phyloP scores from a whole-genome alignment of 2,113 vertebrate species.

The Apaloderma vittatum region DNA sequence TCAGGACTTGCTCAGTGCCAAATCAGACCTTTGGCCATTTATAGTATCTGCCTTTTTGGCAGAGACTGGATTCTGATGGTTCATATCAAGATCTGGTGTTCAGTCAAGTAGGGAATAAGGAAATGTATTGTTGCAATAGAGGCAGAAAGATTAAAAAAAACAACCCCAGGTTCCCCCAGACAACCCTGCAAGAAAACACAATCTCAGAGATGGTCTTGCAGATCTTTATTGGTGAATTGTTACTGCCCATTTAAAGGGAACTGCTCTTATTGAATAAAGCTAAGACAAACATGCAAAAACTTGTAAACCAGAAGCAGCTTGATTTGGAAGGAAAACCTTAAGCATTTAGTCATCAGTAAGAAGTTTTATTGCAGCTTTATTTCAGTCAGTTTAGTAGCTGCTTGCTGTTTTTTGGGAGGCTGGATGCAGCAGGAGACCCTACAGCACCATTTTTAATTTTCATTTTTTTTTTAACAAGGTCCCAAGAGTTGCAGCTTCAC shows the following conservation, averaged over 20 bases:
- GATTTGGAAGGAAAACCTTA: not conserved
- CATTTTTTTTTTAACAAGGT: not conserved
- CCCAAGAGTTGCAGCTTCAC: not conserved
- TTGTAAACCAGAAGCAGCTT: not conserved
- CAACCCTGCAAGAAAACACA: not conserved
- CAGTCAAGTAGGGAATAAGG: constrained; percentile 27
- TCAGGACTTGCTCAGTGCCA: not conserved
- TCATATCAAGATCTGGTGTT: constrained; percentile 14
- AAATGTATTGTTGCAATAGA: not conserved
- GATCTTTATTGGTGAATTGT: not conserved
- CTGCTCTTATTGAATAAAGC: not conserved
- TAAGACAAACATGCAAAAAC: not conserved
- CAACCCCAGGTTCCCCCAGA: not conserved
- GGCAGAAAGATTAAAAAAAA: not conserved
- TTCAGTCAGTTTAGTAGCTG: not conserved
- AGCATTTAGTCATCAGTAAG: not conserved
- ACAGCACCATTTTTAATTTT: not conserved
- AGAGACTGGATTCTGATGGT: constrained; percentile 23
- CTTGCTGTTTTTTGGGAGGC: not conserved
- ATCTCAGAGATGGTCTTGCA: not conserved
- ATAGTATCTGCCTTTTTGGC: constrained; percentile 41
- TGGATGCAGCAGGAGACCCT: not conserved
- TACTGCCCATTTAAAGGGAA: not conserved
- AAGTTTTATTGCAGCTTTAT: not conserved
- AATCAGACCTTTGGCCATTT: constrained; percentile 64